Evolutionary conservation across 2,888 invertebrate species (phyloP), one percentile per base, ranked within the genome.

Genomic region (Zaprionus lineosus): DNA sequence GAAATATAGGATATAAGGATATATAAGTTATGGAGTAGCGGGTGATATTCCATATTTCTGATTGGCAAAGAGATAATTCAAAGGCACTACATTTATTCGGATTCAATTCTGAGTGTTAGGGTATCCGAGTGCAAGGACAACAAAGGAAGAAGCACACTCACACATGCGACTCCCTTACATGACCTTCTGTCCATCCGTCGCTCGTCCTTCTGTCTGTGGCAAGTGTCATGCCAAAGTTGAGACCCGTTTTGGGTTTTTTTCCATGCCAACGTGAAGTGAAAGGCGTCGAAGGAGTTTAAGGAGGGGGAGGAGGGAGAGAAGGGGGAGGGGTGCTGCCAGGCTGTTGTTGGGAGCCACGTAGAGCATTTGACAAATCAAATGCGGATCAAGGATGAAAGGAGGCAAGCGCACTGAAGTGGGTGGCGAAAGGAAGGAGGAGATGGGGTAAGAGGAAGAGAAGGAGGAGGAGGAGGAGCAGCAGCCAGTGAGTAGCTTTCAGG

Each of bases 291-390:
- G n/a, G n/a, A n/a, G n/a, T n/a, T n/a, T n/a, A n/a, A 14, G 19
- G 4, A 18, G n/a, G n/a, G n/a, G n/a, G 18, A 26, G 7, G 1
- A n/a, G 6, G 14, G 11, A 34, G 21, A 28, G 9, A 28, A 9
- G 9, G 2, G 8, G 28, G n/a, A 8, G 37, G 9, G 44, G 12
- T 15, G 4, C 18, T 21, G 12, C 2, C 28, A 16, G 31, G 19
- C 50, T 51, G 57, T 53, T 61, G 56, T 61, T 50, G 67, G 53
- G 28, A 7, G 26, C 31, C 26, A 9, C 16, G 15, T 19, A 26
- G 51, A 37, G 37, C 58, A 63, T 67, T 74, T 82, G 74, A 68
- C 83, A 78, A 82, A 79, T 83, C 66, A 78, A 78, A 83, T 60
- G 73, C 69, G 76, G 59, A 79, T 82, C 85, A 66, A 57, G 21